These are phyloP conservation scores for Apogon talboti DNA, from an alignment of 2,797 vertebrate genomes.

Conservation along the genomic window DNA sequence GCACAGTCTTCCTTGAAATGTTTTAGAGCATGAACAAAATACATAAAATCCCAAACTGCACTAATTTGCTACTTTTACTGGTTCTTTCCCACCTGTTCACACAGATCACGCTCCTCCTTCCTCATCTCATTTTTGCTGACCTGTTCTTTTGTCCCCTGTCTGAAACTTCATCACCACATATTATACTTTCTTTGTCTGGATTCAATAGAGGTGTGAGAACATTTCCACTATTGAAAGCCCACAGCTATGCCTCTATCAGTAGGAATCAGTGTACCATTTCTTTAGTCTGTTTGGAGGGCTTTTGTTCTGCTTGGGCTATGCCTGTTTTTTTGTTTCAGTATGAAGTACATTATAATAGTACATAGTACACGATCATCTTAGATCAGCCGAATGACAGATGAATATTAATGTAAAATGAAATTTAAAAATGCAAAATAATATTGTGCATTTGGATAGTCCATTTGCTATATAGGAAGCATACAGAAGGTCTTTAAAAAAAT, in stretches of 20 bases:
- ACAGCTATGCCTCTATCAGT: constrained; percentile 27
- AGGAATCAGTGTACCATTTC: constrained; percentile 52
- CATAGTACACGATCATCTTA: constrained; percentile 16
- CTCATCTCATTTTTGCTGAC: constrained; percentile 36
- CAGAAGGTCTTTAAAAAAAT: no score
- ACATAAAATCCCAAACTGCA: constrained; percentile 22
- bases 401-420: no score
- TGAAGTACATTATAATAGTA: no score
- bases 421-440: neutral
- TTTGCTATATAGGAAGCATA: neutral
- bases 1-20: neutral
- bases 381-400: constrained; percentile 11
- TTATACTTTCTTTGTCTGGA: constrained; percentile 60
- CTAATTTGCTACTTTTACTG: constrained; percentile 5
- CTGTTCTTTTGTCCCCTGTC: constrained; percentile 60
- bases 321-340: constrained; percentile 10
- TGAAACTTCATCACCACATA: constrained; percentile 72
- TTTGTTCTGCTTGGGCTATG: constrained; percentile 15
- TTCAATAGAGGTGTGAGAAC: constrained; percentile 70
- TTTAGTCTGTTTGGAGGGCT: constrained; percentile 13
- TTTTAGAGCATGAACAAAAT: constrained; percentile 1
- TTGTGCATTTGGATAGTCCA: neutral
- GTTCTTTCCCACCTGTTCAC: constrained; percentile 27
- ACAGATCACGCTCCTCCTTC: constrained; percentile 26
- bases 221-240: constrained; percentile 42